Evolutionary conservation across 2,113 vertebrate genomes (phyloP).

Genomic region (Entomyzon cyanotis): DNA sequence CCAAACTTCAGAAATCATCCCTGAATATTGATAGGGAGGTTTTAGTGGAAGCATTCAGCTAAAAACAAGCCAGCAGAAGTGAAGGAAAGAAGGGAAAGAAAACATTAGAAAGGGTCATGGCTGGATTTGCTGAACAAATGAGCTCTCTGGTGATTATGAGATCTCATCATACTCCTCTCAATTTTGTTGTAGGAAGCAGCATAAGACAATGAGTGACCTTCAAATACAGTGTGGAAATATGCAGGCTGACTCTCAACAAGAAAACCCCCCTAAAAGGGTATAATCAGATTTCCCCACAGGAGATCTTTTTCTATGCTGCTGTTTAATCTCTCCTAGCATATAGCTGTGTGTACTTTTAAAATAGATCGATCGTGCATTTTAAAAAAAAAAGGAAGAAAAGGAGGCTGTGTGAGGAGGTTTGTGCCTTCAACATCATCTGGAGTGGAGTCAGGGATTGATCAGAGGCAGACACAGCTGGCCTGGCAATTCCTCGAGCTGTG

Average conservation of each 20-base stretch:
- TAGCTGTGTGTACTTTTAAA: conserved; percentile 17
- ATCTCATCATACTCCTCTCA: conserved; percentile 64
- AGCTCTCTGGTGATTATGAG: conserved; percentile 64
- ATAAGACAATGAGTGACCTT: conserved; percentile 70
- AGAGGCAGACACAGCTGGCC: background rate
- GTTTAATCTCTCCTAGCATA: conserved; percentile 37
- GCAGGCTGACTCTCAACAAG: conserved; percentile 45
- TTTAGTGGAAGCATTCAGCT: conserved; percentile 12
- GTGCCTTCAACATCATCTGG: background rate
- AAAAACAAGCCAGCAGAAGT: conserved; percentile 35
- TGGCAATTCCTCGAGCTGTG: background rate
- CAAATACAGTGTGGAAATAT: conserved; percentile 58
- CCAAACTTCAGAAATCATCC: conserved; percentile 22
- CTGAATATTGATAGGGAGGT: conserved; percentile 50
- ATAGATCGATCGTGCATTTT: background rate
- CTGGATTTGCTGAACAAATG: conserved; percentile 73
- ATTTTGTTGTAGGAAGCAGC: conserved; percentile 64
- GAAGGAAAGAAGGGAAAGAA: background rate
- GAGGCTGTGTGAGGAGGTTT: background rate
- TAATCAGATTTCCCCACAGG: conserved; percentile 43
- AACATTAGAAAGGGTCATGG: conserved; percentile 63
- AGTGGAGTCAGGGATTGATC: background rate
- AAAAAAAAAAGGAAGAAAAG: background rate
- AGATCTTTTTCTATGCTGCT: background rate
- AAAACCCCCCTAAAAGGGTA: conserved; percentile 35